Evolutionary conservation across 2,888 invertebrate species (phyloP).

Genomic region (Synanthedon formicaeformis): DNA sequence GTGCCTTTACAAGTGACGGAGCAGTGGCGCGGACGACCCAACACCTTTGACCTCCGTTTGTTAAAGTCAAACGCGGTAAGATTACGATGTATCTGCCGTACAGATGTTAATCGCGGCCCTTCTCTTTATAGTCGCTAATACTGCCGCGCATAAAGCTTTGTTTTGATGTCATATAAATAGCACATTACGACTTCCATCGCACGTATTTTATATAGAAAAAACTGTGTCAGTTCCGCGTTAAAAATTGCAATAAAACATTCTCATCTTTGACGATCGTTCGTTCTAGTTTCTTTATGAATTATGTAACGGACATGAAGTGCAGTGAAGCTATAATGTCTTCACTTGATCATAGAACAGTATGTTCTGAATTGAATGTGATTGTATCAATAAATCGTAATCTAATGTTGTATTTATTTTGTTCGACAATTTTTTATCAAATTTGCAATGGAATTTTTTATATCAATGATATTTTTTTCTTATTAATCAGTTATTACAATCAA

Average conservation of each 20-base stretch:
- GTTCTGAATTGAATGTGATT: too few species aligned
- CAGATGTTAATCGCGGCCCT: constrained; percentile 49
- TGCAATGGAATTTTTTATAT: too few species aligned
- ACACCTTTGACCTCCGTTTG: constrained; percentile 23
- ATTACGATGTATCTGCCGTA: constrained; percentile 39
- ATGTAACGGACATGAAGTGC: constrained; percentile 4
- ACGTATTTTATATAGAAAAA: constrained; percentile 19
- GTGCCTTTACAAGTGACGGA: constrained; percentile 5
- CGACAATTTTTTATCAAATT: too few species aligned
- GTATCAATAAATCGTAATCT: too few species aligned
- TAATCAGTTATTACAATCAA: too few species aligned
- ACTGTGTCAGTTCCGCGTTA: constrained; percentile 48
- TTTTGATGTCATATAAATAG: constrained; percentile 54
- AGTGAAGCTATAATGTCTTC: not conserved
- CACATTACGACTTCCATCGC: constrained; percentile 35
- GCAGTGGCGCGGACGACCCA: constrained; percentile 17
- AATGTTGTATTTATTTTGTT: too few species aligned
- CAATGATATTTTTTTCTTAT: too few species aligned
- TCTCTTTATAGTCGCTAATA: constrained; percentile 37
- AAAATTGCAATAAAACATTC: constrained; percentile 7
- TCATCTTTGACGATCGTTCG: constrained; percentile 9
- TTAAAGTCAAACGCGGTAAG: constrained; percentile 18
- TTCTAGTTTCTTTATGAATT: constrained; percentile 12
- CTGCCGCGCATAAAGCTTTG: constrained; percentile 29
- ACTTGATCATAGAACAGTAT: too few species aligned